These are phyloP conservation scores for Hippocampus barbouri DNA, from an alignment of 2,113 vertebrate species.

Conservation along the genomic window DNA sequence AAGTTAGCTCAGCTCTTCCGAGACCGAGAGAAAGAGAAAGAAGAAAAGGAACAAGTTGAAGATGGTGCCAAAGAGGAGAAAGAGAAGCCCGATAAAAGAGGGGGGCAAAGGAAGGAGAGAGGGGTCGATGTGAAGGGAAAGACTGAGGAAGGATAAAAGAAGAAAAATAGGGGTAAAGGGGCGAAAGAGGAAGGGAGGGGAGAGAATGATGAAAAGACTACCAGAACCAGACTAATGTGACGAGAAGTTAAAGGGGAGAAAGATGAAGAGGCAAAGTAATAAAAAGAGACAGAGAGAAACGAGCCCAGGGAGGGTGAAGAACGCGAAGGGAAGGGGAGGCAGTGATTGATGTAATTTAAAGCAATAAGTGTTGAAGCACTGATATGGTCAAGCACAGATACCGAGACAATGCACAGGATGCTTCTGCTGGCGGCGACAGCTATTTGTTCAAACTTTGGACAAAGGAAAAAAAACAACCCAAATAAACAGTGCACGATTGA, in stretches of 20 bases:
- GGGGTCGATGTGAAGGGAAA: conserved; percentile 39
- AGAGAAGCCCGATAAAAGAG: conserved; percentile 29
- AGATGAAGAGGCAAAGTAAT: conserved; percentile 74
- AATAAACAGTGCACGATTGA: conserved; percentile 62
- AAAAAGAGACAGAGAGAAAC: conserved; percentile 72
- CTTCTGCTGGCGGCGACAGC: conserved; percentile 64
- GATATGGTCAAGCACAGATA: conserved; percentile 67
- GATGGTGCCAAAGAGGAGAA: conserved; percentile 38
- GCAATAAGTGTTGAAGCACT: conserved; percentile 77
- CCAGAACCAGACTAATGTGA: conserved; percentile 63
- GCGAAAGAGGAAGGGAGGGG: conserved; percentile 34
- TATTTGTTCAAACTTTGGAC: conserved; percentile 68
- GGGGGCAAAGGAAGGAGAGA: conserved; percentile 34
- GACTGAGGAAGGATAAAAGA: conserved; percentile 48
- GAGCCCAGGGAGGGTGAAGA: conserved; percentile 58
- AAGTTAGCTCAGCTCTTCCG: conserved; percentile 83
- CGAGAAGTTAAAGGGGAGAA: conserved; percentile 71
- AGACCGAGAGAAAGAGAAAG: conserved; percentile 70
- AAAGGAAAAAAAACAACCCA: conserved; percentile 60
- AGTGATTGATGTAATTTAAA: conserved; percentile 79
- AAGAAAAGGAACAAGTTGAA: conserved; percentile 47
- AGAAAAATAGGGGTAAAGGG: conserved; percentile 48
- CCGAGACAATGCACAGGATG: conserved; percentile 59
- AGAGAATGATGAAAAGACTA: conserved; percentile 68
- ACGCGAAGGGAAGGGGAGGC: conserved; percentile 55